Evolutionary conservation across 1,140 invertebrate species (phyloP).

Genomic region (Lysiphlebus fabarum): DNA sequence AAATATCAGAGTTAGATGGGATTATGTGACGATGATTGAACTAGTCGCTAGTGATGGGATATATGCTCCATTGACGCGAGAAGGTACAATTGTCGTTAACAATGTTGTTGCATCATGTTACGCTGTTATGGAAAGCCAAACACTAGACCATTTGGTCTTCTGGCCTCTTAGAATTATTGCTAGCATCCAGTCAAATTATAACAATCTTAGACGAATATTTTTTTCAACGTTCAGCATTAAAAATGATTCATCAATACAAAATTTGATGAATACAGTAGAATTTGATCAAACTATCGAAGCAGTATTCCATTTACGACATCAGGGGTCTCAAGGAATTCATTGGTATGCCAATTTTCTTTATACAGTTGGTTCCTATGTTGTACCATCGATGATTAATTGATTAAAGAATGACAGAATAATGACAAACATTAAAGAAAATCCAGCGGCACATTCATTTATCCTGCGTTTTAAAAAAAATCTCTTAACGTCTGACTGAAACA

Average conservation of each 20-base stretch:
- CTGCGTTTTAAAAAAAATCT: no score
- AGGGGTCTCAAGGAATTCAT: conserved; percentile 65
- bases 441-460: no score
- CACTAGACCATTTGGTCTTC: conserved; percentile 80
- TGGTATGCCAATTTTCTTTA: conserved; percentile 85
- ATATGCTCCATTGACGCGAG: conserved; percentile 83
- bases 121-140: conserved; percentile 81
- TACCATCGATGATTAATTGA: conserved; percentile 58
- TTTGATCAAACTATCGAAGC: conserved; percentile 20
- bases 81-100: conserved; percentile 87
- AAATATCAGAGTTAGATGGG: conserved; percentile 51
- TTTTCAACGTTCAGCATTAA: conserved; percentile 38
- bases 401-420: no score
- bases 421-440: no score
- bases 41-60: conserved; percentile 67
- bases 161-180: conserved; percentile 68
- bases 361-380: conserved; percentile 63
- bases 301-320: conserved; percentile 1
- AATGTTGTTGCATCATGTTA: conserved; percentile 92
- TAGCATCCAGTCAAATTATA: conserved; percentile 46
- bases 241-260: conserved; percentile 5
- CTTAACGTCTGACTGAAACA: no score
- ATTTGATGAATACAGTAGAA: conserved; percentile 7
- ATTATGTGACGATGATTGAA: conserved; percentile 62
- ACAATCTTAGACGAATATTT: conserved; percentile 33